phyloP scores from a whole-genome alignment of 2,797 vertebrate genomes.

The Chrysocyon brachyurus region DNA sequence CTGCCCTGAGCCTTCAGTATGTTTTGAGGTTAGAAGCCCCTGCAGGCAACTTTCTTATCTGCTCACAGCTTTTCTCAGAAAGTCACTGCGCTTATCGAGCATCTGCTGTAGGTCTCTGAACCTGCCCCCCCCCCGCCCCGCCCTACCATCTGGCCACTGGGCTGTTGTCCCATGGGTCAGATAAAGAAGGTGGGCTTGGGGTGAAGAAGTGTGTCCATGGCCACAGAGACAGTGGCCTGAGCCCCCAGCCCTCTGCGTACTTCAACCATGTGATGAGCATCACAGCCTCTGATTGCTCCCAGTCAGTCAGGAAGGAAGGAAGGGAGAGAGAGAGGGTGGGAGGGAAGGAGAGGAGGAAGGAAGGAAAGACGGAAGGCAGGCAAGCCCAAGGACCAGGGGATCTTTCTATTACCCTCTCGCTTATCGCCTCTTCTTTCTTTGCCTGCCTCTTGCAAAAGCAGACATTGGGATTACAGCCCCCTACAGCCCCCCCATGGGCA shows the following conservation, averaged over 20 bases:
- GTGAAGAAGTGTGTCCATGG: accelerated
- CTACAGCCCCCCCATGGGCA: accelerated
- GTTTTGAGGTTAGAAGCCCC: background rate
- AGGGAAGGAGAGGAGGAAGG: background rate
- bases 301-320: background rate
- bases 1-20: background rate
- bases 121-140: no score
- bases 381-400: accelerated
- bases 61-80: background rate
- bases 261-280: accelerated
- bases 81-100: accelerated
- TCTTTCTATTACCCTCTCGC: background rate
- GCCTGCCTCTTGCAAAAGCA: background rate
- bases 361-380: no score
- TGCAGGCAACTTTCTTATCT: accelerated
- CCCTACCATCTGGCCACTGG: background rate
- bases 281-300: background rate
- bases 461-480: accelerated
- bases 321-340: background rate
- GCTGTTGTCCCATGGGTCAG: background rate
- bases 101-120: background rate
- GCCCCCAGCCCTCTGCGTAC: background rate
- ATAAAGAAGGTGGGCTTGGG: no score
- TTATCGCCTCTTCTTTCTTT: background rate
- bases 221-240: background rate